These are phyloP conservation scores for Mola mola DNA, from an alignment of 2,113 vertebrate genomes.

Conservation along the genomic window DNA sequence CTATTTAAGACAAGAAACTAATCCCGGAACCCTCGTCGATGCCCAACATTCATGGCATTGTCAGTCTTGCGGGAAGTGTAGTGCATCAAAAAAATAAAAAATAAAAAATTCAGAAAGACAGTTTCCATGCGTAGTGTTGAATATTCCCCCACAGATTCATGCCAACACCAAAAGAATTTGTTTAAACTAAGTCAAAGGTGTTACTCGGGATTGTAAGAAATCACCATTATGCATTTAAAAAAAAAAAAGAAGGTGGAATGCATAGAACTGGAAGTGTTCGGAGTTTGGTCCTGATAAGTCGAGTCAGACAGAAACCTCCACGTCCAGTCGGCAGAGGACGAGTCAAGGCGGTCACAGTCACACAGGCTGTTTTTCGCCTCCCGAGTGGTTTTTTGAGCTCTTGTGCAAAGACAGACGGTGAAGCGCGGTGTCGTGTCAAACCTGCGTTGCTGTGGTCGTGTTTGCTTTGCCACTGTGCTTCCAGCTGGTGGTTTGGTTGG, in stretches of 20 bases:
- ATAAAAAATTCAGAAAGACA: background rate
- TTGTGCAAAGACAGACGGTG: conserved; percentile 45
- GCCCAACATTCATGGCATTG: too few relatives aligned
- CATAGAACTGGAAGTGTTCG: conserved; percentile 43
- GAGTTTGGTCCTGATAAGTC: conserved; percentile 64
- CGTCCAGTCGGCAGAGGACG: conserved; percentile 14
- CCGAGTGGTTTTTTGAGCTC: conserved; percentile 25
- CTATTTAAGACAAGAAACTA: conserved; percentile 32
- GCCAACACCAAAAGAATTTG: conserved; percentile 30
- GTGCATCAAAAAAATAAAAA: conserved; percentile 3
- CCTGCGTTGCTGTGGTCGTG: conserved; percentile 25
- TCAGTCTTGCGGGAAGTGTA: too few relatives aligned
- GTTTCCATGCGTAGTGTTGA: conserved; percentile 13
- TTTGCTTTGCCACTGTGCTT: conserved; percentile 27
- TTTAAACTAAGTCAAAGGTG: conserved; percentile 15
- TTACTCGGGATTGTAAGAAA: conserved; percentile 30
- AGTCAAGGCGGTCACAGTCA: conserved; percentile 21
- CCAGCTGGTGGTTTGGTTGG: conserved; percentile 55
- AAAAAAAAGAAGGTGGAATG: conserved; percentile 54
- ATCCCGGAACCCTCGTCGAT: background rate
- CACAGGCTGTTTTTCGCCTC: conserved; percentile 1
- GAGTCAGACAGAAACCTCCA: conserved; percentile 10
- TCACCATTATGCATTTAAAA: conserved; percentile 22
- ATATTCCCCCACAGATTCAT: conserved; percentile 8
- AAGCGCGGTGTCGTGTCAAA: conserved; percentile 13